Evolutionary conservation across 2,888 invertebrate genomes (phyloP).

Genomic region (Drosophila sordidapex): DNA sequence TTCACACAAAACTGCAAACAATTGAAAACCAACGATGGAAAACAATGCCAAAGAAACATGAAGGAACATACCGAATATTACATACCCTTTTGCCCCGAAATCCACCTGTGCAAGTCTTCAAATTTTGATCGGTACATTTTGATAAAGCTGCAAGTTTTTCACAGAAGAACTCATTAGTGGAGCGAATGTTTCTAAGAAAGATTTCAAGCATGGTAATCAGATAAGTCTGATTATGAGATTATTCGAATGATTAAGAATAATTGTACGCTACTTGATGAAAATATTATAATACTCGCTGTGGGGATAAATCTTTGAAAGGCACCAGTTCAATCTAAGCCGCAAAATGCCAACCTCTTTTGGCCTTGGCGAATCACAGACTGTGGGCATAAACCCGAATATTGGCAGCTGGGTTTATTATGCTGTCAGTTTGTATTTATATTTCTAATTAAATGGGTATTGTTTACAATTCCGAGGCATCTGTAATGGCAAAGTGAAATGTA

Average conservation of each 20-base stretch:
- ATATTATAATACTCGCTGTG: constrained; percentile 15
- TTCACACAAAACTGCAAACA: constrained; percentile 59
- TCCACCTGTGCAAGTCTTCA: background rate
- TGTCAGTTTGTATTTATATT: background rate
- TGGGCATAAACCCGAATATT: constrained; percentile 18
- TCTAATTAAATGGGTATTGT: constrained; percentile 33
- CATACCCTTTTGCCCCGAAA: background rate
- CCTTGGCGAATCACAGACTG: constrained; percentile 34
- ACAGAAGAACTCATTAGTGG: background rate
- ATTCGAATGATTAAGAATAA: background rate
- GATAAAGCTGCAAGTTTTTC: background rate
- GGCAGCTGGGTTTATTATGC: constrained; percentile 13
- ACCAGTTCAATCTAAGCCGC: constrained; percentile 33
- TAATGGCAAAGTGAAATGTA: constrained; percentile 11
- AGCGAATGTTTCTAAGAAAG: background rate
- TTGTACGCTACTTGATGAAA: background rate
- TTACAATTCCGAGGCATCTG: constrained; percentile 5
- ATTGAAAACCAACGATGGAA: constrained; percentile 28
- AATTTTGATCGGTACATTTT: background rate
- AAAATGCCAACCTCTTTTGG: constrained; percentile 25
- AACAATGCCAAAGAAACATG: background rate
- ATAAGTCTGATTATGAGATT: background rate
- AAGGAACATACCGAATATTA: background rate
- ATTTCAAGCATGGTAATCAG: background rate
- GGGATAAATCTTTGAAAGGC: background rate